Percentiles rank a stretch among this genome's conserved stretches.
Evolutionary conservation across 1,140 invertebrate genomes (phyloP).

Genomic region (Drosophila pectinifera): DNA sequence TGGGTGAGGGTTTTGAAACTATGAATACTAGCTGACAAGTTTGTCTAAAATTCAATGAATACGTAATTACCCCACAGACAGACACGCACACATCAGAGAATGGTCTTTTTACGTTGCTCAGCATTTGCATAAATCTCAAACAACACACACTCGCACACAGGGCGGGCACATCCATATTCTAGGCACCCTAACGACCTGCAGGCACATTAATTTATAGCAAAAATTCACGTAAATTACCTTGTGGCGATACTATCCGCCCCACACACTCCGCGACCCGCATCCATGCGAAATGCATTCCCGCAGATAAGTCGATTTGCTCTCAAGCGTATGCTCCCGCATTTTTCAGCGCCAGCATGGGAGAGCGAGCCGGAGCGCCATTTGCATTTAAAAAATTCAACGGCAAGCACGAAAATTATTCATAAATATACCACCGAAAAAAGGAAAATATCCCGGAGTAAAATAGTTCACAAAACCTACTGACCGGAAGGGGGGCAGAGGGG

Average conservation of each 20-base stretch:
- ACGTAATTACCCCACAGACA: constrained; percentile 22
- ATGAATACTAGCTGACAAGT: constrained; percentile 19
- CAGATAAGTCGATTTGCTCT: constrained; percentile 59
- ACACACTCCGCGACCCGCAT: constrained; percentile 1
- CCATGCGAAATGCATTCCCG: constrained; percentile 41
- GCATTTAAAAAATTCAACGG: constrained; percentile 72
- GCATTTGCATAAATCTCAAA: constrained; percentile 19
- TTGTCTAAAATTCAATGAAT: constrained; percentile 21
- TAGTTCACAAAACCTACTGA: constrained; percentile 45
- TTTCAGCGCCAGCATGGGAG: background rate
- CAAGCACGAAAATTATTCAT: constrained; percentile 74
- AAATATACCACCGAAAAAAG: constrained; percentile 58
- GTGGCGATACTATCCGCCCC: constrained; percentile 19
- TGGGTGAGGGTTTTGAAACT: constrained; percentile 4
- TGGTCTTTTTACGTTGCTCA: constrained; percentile 16
- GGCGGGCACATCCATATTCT: constrained; percentile 14
- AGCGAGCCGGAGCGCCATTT: constrained; percentile 39
- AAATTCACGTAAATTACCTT: constrained; percentile 66
- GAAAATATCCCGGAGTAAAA: constrained; percentile 17
- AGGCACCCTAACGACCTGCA: constrained; percentile 28
- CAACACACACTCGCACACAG: constrained; percentile 2
- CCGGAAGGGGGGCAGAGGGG: constrained; percentile 32
- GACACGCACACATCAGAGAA: constrained; percentile 2
- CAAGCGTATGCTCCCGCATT: constrained; percentile 41
- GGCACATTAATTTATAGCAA: constrained; percentile 58